Percentiles rank a stretch among this genome's conserved stretches.
phyloP scores from a whole-genome alignment of 2,888 invertebrate genomes.

The Ecliptopera silaceata region DNA sequence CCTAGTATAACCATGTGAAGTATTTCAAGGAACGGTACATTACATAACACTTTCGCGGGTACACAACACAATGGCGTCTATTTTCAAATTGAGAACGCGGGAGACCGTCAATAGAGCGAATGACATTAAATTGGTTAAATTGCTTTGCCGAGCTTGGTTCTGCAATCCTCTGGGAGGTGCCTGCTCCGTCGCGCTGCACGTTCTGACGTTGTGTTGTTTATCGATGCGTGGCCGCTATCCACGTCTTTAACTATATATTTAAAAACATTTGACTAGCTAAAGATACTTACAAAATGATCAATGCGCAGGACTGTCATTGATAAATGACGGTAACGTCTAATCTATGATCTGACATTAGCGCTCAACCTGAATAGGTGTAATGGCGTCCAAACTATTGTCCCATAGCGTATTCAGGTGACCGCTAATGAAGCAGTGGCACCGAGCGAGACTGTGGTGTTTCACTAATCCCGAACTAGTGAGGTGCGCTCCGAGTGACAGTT shows the following conservation, averaged over 20 bases:
- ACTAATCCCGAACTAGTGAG: conserved; percentile 65
- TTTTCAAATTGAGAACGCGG: conserved; percentile 78
- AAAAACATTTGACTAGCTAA: not conserved
- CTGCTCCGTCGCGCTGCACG: conserved; percentile 36
- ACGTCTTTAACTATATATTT: conserved; percentile 3
- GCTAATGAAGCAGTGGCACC: conserved; percentile 45
- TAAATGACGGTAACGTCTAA: conserved; percentile 15
- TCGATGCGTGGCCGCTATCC: conserved; percentile 36
- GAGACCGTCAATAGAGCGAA: conserved; percentile 76
- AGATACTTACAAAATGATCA: not conserved
- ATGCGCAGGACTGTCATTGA: conserved; percentile 28
- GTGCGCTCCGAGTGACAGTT: conserved; percentile 67
- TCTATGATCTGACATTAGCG: not conserved
- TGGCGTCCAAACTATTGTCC: conserved; percentile 22
- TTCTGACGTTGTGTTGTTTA: conserved; percentile 36
- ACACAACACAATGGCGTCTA: conserved; percentile 70
- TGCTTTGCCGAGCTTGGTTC: conserved; percentile 72
- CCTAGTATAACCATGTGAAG: no score
- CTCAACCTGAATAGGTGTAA: conserved; percentile 5
- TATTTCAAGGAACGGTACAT: not conserved
- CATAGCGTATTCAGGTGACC: conserved; percentile 30
- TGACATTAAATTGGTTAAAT: conserved; percentile 81
- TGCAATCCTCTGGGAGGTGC: conserved; percentile 69
- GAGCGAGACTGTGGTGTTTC: conserved; percentile 51
- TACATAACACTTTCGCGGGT: conserved; percentile 55